Evolutionary conservation across 2,797 vertebrate genomes (phyloP), one percentile per base, ranked within the genome.

Genomic region (Mormyrops attenuatus): DNA sequence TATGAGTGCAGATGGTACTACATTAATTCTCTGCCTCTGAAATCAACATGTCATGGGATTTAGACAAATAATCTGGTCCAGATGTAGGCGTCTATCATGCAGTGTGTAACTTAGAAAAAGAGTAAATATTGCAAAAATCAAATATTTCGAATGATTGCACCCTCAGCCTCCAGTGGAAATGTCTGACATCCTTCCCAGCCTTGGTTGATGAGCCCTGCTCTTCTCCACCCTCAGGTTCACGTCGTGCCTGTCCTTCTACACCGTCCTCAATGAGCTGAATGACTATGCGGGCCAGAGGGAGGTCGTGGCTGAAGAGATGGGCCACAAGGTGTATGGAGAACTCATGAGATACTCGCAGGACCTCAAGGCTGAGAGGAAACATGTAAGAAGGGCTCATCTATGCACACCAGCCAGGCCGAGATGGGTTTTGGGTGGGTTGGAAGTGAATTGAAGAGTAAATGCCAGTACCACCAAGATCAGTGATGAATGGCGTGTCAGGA

Each of bases 261-360:
- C 97, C 93, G 97, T 99, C 92, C 97, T 99, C 92, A 99, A 99
- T 0, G 99, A 99, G 92, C 91, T 99, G 92, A 99, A 98, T 90
- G 99, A 99, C 96, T 99, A 98, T 88, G 98, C 99, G 0, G 99
- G 99, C 92, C 98, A 99, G 92, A 96, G 98, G 93, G 99, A 99
- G 96, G 97, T 99, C 87, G 98, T 99, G 93, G 98, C 99, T 3
- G 99, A 99, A 96, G 98, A 99, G 95, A 97, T 99, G 97, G 97
- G 96, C 7, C 97, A 98, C 92, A 96, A 95, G 94, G 98, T 99
- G 47, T 99, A 98, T 0, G 97, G 97, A 15, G 98, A 99, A 95
- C 94, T 99, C 94, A 97, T 99, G 97, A 97, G 96, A 95, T 99
- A 99, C 88, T 96, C 97, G 90, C 97, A 97, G 88, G 98, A 99